Percentiles rank a stretch among this genome's conserved stretches.
Conservation (phyloP, 2,797 vertebrate species). For the Mus caroli region DNA sequence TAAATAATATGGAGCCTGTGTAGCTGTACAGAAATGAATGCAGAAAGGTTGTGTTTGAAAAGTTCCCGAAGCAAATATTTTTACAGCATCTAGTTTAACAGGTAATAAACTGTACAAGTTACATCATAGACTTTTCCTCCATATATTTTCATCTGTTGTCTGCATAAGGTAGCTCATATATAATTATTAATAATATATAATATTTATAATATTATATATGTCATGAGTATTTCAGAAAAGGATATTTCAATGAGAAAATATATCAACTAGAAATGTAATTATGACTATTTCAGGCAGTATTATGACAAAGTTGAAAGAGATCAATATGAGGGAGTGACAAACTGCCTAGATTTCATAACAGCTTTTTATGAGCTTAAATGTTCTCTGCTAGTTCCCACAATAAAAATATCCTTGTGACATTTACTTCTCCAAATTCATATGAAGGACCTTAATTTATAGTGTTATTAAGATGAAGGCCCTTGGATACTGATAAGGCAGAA, state of each 20-base stretch:
- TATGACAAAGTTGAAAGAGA: background rate
- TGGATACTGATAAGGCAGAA: background rate
- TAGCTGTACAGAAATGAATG: background rate
- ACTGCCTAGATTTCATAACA: background rate
- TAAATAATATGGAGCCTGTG: background rate
- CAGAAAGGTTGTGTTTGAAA: background rate
- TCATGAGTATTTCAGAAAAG: background rate
- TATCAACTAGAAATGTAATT: background rate
- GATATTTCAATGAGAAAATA: background rate
- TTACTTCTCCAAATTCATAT: background rate
- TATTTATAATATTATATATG: background rate
- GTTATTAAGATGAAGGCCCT: background rate
- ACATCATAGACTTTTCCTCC: background rate
- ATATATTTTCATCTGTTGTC: constrained; percentile 10
- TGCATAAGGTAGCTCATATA: background rate
- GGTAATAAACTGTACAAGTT: background rate
- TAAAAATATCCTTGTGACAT: too few relatives aligned
- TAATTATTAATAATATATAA: background rate
- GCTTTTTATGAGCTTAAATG: background rate
- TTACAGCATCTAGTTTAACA: background rate
- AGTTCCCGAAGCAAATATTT: background rate
- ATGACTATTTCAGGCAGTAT: background rate
- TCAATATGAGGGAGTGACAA: background rate
- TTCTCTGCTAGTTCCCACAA: background rate
- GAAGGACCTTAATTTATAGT: background rate